Evolutionary conservation across 2,113 vertebrate species (phyloP), one percentile per base, ranked within the genome.

Genomic region (Acanthochromis polyacanthus): DNA sequence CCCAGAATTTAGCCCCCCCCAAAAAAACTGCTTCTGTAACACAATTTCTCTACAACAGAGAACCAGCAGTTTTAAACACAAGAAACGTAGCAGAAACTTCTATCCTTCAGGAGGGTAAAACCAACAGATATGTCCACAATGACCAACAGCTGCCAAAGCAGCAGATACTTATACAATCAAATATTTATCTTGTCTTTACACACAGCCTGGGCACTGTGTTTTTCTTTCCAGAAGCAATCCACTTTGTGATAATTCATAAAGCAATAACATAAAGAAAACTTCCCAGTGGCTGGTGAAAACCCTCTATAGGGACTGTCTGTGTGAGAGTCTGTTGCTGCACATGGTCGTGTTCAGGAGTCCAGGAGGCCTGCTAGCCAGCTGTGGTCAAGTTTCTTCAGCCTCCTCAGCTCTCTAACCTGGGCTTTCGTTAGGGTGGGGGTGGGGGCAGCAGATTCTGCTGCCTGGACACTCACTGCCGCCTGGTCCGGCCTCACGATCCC

Each of bases 331-430:
- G 1, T 70, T 53, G 58, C 32, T 38, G 50, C 9, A 7, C 36
- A 28, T 0, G 4, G 19, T 71, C 45, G 58, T 19, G 25, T 36
- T 83, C 81, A 92, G 7, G 78, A 75, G 71, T 85, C 70, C 72
- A 88, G 23, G 17, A 91, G 57, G 15, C 45, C 67, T 66, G 81
- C 46, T 11, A 96, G 53, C 98, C 98, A 99, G 87, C 95, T 95
- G 70, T 95, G 96, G 93, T 99, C 96, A 3, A 86, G 87, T 91
- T 94, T 97, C 80, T 94, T 95, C 76, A 98, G 83, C 77, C 93
- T 95, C 55, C 93, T 95, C 84, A 99, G 92, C 77, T 98, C 95
- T 78, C 88, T 97, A 48, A 93, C 89, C 81, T 97, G 93, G 9
- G 91, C 88, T 93, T 95, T 98, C 0, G 95, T 95, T 4, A 97